Base-by-base conservation (phyloP, 1,140 invertebrate species). In the Drosophila insularis region DNA sequence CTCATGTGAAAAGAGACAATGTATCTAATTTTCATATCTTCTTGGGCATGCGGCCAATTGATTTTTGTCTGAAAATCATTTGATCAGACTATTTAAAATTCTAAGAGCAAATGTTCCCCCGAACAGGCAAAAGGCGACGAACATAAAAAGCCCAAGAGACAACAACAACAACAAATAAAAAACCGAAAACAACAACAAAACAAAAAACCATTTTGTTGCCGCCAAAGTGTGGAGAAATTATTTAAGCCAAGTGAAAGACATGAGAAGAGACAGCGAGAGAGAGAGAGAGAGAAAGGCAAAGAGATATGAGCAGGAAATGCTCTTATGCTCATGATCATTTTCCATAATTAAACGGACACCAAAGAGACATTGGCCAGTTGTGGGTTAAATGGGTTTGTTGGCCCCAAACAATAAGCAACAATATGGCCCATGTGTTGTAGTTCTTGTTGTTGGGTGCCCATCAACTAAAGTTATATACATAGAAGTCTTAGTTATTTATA, bases 311-410 rank as follows among this genome's bases (percentile, higher is more conserved):
- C 81, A 86, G 81, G 81, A 86, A 86, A 86, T 87, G 68, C 82
- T 86, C 81, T 86, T 80, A 63, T 75, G 43, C 43, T 59, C 81
- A 68, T 77, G 78, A 86, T 86, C 74, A 87, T 87, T 86, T 79
- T 86, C 81, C 81, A 86, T 86, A 86, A 86, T 86, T 81, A 86
- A 87, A 79, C 79, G 74, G 68, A 78, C 72, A 70, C 81, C 53
- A 17, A 27, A 32, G 67, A 86, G 81, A 75, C 82, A 86, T 87
- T 87, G 78, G 78, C 68, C 66, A 86, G 63, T 86, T 86, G 81
- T 86, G 85, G 81, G 81, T 86, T 86, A 86, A 87, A 75, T 87
- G 81, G 71, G 82, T 86, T 86, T 86, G 78, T 86, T 86, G 82
- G 74, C 78, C 82, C 68, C 78, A 43, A 27, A 63, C 39, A 27